These are phyloP conservation scores for Lordiphosa fenestrarum DNA, from an alignment of 2,888 invertebrate species.

Conservation along the genomic window DNA sequence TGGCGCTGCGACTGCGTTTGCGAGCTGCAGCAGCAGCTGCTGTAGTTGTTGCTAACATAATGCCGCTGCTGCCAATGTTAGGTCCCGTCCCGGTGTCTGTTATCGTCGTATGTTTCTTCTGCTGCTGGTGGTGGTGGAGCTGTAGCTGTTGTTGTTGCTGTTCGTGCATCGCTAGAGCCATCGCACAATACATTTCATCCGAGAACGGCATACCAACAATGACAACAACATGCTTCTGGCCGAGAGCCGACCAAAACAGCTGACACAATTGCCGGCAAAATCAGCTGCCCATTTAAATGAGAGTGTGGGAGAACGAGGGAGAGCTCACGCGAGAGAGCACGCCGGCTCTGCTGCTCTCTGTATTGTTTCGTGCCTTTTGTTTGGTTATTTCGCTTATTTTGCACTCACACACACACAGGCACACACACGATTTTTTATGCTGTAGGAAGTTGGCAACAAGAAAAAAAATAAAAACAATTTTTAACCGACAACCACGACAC, in stretches of 20 bases:
- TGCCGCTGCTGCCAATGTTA: conserved; percentile 19
- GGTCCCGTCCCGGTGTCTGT: conserved; percentile 6
- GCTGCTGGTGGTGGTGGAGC: background rate
- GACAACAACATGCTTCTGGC: conserved; percentile 12
- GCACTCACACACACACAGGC: conserved; percentile 20
- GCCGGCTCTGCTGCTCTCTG: conserved; percentile 21
- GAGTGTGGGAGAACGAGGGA: background rate
- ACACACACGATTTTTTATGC: conserved; percentile 16
- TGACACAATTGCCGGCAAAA: conserved; percentile 73
- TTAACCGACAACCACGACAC: conserved; percentile 61
- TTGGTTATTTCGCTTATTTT: conserved; percentile 41
- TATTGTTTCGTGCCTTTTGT: conserved; percentile 36
- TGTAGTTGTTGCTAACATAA: conserved; percentile 68
- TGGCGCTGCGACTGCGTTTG: conserved; percentile 67
- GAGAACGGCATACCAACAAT: conserved; percentile 27
- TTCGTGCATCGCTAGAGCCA: conserved; percentile 33
- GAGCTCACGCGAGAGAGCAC: background rate
- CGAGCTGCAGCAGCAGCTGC: conserved; percentile 53
- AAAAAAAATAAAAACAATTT: conserved; percentile 48
- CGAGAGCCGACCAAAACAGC: conserved; percentile 46
- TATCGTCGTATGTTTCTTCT: background rate
- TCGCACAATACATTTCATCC: conserved; percentile 25
- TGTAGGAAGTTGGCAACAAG: conserved; percentile 56
- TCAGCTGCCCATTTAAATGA: conserved; percentile 61
- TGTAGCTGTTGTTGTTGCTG: conserved; percentile 13